phyloP scores from a whole-genome alignment of 2,113 vertebrate species.

The Paradoxurus hermaphroditus region DNA sequence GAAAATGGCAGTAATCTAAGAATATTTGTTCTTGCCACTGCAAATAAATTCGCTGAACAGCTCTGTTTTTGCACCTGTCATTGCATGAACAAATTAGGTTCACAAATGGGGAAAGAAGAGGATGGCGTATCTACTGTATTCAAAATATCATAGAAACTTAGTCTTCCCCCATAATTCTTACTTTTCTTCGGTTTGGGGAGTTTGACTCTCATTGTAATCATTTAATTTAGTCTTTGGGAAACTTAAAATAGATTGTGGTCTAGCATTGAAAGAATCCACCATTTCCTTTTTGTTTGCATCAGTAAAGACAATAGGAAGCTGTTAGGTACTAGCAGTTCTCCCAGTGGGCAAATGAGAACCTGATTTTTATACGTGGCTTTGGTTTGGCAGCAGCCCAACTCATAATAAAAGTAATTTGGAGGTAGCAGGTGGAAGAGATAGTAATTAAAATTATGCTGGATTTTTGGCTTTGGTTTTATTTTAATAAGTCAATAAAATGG shows the following conservation, averaged over 20 bases:
- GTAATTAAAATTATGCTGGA: conserved; percentile 31
- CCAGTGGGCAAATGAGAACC: background rate
- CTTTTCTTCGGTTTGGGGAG: background rate
- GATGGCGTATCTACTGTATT: background rate
- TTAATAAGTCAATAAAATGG: conserved; percentile 38
- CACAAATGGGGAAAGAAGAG: background rate
- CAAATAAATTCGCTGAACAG: background rate
- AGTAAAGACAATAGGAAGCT: background rate
- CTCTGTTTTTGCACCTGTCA: background rate
- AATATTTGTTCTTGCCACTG: background rate
- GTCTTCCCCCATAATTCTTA: background rate
- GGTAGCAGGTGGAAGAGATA: background rate
- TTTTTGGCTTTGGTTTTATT: conserved; percentile 21
- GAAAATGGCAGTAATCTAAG: background rate
- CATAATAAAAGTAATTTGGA: background rate
- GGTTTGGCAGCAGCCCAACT: background rate
- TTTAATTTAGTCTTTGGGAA: background rate
- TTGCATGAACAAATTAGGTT: background rate
- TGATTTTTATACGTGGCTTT: background rate
- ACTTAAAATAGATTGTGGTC: background rate
- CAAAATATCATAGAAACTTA: background rate
- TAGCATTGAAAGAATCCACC: background rate
- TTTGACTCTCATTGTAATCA: background rate
- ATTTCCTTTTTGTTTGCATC: background rate
- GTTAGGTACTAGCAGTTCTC: background rate